Evolutionary conservation across 1,140 invertebrate species (phyloP), one percentile per base, ranked within the genome.

Genomic region (Drosophila elegans): DNA sequence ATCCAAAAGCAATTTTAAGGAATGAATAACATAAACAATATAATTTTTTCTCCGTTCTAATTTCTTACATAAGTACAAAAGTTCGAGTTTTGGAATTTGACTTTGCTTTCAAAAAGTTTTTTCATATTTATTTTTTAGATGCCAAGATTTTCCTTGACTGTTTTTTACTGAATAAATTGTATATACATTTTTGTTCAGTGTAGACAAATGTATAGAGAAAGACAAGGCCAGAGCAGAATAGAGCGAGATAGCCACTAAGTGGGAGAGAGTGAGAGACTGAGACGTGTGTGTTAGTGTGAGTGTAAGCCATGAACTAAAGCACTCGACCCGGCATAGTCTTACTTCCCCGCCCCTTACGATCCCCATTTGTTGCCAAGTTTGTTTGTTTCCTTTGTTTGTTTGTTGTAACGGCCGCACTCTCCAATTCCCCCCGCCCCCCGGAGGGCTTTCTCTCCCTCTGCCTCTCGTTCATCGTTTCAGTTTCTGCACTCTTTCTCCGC

Each of bases 341-440:
- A 36, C 34, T 39, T 11, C 52, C 27, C 60, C 21, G 34, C 60
- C 25, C 45, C 53, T 36, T 46, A 16, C 27, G 21, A 52, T 62
- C 36, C 44, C 53, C 59, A 74, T 67, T 75, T 88, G 76, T 82
- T 75, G 67, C 64, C 81, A 59, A 63, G 83, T 86, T 86, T 86
- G 84, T 83, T 88, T 88, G 84, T 83, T 89, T 82, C 71, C 75
- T 88, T 88, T 88, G 83, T 89, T 89, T 89, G 84, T 76, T 88
- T 88, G 83, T 76, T 88, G 79, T 83, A 88, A 88, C 83, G 66
- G 73, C 64, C 62, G 75, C 85, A 57, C 74, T 80, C 59, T 74
- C 36, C 59, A 13, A 48, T 66, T 38, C 36, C 10, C 41, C 39
- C 53, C 21, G 3, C 4, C 12, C 48, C 3, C 13, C 10, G 16